A percentile compares a stretch with the other conserved stretches of the same genome.
Conservation (phyloP, 2,797 vertebrate genomes). For the Tokudaia tokunoshimensis region DNA sequence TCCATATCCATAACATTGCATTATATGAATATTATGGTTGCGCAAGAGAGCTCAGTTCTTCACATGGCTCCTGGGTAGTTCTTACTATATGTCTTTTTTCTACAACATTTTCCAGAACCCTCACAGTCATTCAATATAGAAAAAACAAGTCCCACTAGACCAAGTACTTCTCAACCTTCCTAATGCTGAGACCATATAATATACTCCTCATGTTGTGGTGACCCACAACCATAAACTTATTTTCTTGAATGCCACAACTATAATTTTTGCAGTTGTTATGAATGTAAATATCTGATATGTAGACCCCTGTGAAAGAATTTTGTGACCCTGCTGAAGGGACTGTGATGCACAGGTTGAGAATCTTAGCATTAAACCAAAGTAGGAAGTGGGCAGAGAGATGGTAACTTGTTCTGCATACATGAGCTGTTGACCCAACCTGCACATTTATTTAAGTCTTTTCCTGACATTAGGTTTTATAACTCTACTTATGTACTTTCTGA, state of each 20-base stretch:
- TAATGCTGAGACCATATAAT: neutral
- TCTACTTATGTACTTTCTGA: no score
- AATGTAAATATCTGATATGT: neutral
- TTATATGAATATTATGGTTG: fast-evolving
- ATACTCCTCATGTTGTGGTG: neutral
- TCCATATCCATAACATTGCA: neutral
- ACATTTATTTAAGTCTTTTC: neutral
- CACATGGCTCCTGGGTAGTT: neutral
- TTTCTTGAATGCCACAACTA: neutral
- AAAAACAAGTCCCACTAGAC: neutral
- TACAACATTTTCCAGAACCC: neutral
- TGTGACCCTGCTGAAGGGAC: neutral
- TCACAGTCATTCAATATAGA: neutral
- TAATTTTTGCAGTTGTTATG: neutral
- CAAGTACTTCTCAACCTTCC: neutral
- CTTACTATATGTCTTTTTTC: neutral
- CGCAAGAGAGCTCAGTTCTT: fast-evolving
- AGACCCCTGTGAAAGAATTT: neutral
- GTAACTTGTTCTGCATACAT: no score
- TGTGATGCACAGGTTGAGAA: neutral
- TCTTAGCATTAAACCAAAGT: neutral
- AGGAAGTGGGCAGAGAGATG: neutral
- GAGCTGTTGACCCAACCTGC: fast-evolving
- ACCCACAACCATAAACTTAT: neutral
- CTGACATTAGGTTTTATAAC: neutral